phyloP scores from a whole-genome alignment of 2,888 invertebrate genomes.

The Axea sp. region DNA sequence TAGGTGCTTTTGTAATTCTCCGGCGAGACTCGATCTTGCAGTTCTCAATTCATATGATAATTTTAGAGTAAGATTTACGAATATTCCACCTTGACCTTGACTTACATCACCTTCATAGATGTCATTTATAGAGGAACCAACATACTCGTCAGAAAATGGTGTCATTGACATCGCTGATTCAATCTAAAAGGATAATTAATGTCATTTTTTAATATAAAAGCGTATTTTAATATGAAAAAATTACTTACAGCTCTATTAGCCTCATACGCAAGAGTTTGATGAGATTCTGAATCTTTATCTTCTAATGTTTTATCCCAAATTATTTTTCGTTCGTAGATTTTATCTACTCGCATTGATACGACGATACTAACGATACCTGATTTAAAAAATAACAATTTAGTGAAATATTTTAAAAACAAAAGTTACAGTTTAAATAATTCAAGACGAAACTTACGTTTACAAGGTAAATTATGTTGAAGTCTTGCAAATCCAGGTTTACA shows the following conservation, averaged over 20 bases:
- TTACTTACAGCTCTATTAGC: constrained; percentile 91
- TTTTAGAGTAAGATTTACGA: constrained; percentile 90
- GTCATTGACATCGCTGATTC: constrained; percentile 96
- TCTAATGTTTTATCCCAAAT: constrained; percentile 88
- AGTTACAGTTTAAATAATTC: no score
- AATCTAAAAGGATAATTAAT: constrained; percentile 81
- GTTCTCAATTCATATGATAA: constrained; percentile 82
- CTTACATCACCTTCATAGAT: constrained; percentile 87
- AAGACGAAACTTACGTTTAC: constrained; percentile 76
- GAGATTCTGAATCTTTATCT: constrained; percentile 89
- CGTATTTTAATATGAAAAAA: no score
- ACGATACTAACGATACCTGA: constrained; percentile 87
- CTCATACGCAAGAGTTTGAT: constrained; percentile 91
- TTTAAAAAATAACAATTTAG: constrained; percentile 34
- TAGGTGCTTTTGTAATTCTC: constrained; percentile 90
- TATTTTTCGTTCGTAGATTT: constrained; percentile 88
- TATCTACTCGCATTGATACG: constrained; percentile 89
- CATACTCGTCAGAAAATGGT: constrained; percentile 92
- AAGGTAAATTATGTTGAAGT: constrained; percentile 74
- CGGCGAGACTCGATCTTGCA: constrained; percentile 84
- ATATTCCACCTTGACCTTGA: constrained; percentile 87
- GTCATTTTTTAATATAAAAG: no score
- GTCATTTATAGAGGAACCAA: constrained; percentile 89
- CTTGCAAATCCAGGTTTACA: constrained; percentile 86
- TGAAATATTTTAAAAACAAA: constrained; percentile 2